Evolutionary conservation across 2,113 vertebrate species (phyloP), one percentile per base, ranked within the genome.

Genomic region (Salvator merianae): DNA sequence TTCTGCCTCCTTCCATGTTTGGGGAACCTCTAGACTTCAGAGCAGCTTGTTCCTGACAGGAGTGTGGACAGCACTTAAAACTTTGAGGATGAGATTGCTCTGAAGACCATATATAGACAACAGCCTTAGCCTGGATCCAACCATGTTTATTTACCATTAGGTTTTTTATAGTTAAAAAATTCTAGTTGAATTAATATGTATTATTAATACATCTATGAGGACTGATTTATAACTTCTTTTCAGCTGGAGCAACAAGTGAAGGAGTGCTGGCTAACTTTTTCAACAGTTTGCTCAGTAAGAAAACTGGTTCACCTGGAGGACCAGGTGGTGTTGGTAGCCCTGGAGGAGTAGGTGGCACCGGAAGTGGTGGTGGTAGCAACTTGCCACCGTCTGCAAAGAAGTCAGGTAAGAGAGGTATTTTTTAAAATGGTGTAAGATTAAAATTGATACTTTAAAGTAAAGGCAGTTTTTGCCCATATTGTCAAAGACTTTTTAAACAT

Each of bases 231-330:
- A 80, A 53, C n/a, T 40, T 66, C 59, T 62, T 86, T 70, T 40
- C 89, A 98, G 95, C 97, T 95, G 98, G 99, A 95, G 98, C 99
- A 91, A 99, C 98, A 84, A 99, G 98, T 63, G 99, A 99, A 95
- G 99, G 99, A 7, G 99, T 99, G 80, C 94, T 99, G 92, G 98
- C 98, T 79, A 99, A 99, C 91, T 99, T 99, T 95, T 99, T 99
- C 93, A 99, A 99, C 91, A 99, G 98, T 88, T 96, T 99, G 88
- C 93, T 99, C 94, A 99, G 97, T 91, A 99, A 99, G 94, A 99
- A 99, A 96, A 97, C 98, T 4, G 98, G 98, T 20, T 97, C 98
- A 62, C 97, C 97, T 1, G 97, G 97, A 10, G 95, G 98, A 1
- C 97, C 98, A 7, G 97, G 96, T 1, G 95, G 97, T 0, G 93